Conservation (phyloP, 2,113 vertebrate species). For the Otus sunia region DNA sequence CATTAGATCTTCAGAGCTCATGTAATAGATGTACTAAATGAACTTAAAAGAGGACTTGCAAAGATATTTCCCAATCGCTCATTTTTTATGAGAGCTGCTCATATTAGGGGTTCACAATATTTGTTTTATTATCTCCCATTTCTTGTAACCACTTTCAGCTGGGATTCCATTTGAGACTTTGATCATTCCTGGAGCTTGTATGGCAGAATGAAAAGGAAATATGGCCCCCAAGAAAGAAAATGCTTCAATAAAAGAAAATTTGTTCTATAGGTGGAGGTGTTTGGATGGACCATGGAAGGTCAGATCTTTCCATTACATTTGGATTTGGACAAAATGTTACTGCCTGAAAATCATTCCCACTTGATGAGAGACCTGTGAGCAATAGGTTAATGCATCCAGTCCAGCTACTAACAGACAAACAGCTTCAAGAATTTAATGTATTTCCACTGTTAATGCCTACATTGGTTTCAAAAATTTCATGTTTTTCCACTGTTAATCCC, state of each 20-base stretch:
- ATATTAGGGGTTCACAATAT: background rate
- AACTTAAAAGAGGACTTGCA: background rate
- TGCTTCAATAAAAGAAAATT: background rate
- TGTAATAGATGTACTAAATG: background rate
- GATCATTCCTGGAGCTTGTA: background rate
- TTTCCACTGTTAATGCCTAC: background rate
- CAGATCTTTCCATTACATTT: background rate
- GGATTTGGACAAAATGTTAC: background rate
- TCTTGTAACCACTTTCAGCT: conserved; percentile 18
- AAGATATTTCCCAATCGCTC: background rate
- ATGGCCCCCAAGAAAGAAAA: background rate
- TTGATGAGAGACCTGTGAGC: background rate
- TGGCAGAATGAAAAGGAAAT: background rate
- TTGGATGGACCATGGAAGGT: background rate
- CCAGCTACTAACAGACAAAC: background rate
- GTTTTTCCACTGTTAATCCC: background rate
- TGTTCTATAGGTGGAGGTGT: background rate
- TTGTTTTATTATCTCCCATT: conserved; percentile 33
- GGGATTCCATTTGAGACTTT: background rate
- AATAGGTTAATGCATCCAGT: background rate
- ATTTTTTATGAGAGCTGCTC: background rate
- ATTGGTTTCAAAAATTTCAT: background rate
- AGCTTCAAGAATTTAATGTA: background rate
- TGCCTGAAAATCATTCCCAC: background rate
- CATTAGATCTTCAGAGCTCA: background rate